Evolutionary conservation across 2,797 vertebrate species (phyloP), one percentile per base, ranked within the genome.

Genomic region (Carduelis carduelis): DNA sequence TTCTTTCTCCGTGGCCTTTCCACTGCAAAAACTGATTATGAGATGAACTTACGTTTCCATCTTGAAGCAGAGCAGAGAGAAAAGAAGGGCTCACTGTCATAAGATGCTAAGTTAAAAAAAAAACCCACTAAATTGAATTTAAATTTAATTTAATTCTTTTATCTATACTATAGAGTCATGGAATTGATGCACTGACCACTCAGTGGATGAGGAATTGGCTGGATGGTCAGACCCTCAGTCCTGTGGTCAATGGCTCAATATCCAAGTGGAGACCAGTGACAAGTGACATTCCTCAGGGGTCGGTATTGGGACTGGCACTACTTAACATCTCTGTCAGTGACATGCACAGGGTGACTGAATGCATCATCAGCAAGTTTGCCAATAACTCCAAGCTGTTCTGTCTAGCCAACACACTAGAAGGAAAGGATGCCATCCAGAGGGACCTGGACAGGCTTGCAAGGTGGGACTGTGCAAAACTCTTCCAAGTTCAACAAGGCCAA

Each of bases 361-460:
- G 10, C n/a, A 89, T 19, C 50, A 19, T 9, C n/a, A 46, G 28
- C 28, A 30, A 34, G 24, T 57, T 16, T 34, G 24, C 14, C 50
- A 34, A 5, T 13, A 24, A 27, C 64, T 56, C 50, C 18, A 23
- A 32, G 57, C 37, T 30, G 14, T 19, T 8, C 41, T 43, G 22
- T n/a, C 24, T 9, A 30, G 28, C 11, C 22, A n/a, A 50, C 21
- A 20, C 0, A 0, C 21, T 9, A 9, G 34, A 53, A 43, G 19
- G 20, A 50, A 56, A n/a, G 11, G 5, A 56, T 76, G 43, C 15
- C 16, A 56, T 44, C n/a, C 43, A 50, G 43, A 56, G 13, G 19
- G 34, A 49, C 6, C n/a, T 37, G 44, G 63, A 43, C 35, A 75
- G 16, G 35, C 27, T 18, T 43, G 43, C 0, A 0, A 61, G 35